These are phyloP conservation scores for Orthosia gracilis DNA, from an alignment of 2,888 invertebrate species.

Conservation along the genomic window DNA sequence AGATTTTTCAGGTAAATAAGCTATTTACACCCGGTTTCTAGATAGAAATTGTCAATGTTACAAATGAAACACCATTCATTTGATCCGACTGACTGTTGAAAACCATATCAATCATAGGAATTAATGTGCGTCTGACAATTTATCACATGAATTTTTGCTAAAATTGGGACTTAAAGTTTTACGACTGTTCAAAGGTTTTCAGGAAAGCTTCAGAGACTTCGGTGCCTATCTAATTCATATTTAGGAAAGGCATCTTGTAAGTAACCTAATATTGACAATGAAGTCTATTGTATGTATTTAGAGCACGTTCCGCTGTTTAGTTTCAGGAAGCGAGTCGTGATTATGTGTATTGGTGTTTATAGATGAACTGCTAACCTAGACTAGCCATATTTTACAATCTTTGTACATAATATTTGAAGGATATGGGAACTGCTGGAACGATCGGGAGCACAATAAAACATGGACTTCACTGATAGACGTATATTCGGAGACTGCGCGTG, in stretches of 20 bases:
- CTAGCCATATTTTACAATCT: background rate
- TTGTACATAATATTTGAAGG: no score
- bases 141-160: no score
- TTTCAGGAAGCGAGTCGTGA: conserved; percentile 27
- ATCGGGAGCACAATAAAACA: no score
- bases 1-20: background rate
- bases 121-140: no score
- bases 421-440: no score
- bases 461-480: no score
- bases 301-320: conserved; percentile 9
- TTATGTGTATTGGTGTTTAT: conserved; percentile 29
- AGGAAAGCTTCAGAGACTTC: background rate
- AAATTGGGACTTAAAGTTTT: background rate
- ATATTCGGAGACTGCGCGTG: no score
- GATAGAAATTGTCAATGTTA: no score
- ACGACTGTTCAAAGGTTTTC: background rate
- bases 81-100: no score
- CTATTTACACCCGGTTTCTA: no score
- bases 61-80: no score
- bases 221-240: background rate
- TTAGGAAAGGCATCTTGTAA: background rate
- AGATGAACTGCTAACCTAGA: conserved; percentile 27
- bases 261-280: conserved; percentile 9
- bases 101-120: no score
- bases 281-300: conserved; percentile 9